A percentile compares a stretch with the other conserved stretches of the same genome.
Conservation (phyloP, 2,113 vertebrate genomes). For the Oophaga pumilio region DNA sequence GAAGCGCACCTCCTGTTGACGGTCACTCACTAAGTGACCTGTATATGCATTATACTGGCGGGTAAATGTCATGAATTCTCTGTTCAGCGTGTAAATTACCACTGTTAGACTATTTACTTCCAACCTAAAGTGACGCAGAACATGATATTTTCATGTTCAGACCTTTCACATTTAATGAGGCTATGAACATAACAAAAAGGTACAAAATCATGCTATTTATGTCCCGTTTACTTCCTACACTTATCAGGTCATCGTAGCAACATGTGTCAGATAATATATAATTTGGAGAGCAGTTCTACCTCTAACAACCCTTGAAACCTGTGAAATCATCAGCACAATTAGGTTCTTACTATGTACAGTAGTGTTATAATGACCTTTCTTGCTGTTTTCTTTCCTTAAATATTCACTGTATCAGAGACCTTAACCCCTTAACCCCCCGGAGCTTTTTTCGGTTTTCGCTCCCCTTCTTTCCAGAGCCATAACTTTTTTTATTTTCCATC, state of each 20-base stretch:
- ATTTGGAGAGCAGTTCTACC: no score
- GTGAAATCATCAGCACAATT: no score
- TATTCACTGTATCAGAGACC: no score
- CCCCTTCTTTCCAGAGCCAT: no score
- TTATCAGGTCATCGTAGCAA: not conserved
- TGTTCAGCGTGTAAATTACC: not conserved
- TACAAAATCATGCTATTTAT: not conserved
- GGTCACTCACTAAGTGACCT: not conserved
- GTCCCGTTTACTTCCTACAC: no score
- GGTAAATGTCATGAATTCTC: not conserved
- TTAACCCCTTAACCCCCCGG: no score
- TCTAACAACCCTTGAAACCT: no score
- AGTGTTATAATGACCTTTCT: no score
- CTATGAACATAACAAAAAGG: not conserved
- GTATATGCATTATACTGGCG: not conserved
- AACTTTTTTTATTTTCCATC: no score
- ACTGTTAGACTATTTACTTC: not conserved
- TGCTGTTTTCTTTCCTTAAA: no score
- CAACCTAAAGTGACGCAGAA: not conserved
- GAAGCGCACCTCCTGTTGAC: not conserved
- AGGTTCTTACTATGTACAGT: no score
- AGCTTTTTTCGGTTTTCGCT: no score
- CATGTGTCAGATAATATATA: not conserved
- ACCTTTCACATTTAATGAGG: not conserved
- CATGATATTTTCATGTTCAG: not conserved